A percentile compares a stretch with the other conserved stretches of the same genome.
Evolutionary conservation across 2,888 invertebrate species (phyloP).

Genomic region (Nebria brevicollis): DNA sequence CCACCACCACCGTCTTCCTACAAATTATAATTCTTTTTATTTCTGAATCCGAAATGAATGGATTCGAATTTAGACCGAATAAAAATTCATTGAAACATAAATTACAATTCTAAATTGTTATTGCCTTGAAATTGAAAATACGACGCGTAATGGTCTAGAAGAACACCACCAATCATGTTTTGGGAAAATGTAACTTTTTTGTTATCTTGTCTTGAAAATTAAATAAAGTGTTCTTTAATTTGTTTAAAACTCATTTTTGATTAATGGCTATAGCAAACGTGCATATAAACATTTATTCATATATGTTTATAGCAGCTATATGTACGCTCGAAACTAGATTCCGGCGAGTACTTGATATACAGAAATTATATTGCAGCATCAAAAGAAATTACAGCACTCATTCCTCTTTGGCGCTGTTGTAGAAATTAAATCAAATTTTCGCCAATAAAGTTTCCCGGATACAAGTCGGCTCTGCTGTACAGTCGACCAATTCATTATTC

Average conservation of each 20-base stretch:
- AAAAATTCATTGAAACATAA: neutral
- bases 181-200: no score
- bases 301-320: neutral
- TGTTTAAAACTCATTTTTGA: no score
- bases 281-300: constrained; percentile 4
- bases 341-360: constrained; percentile 59
- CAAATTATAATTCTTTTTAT: constrained; percentile 38
- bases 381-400: constrained; percentile 64
- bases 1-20: neutral
- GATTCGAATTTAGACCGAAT: constrained; percentile 23
- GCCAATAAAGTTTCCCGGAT: constrained; percentile 64
- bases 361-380: constrained; percentile 64
- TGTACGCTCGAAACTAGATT: constrained; percentile 57
- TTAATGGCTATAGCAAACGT: neutral
- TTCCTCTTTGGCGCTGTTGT: constrained; percentile 62
- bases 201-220: no score
- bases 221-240: no score
- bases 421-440: constrained; percentile 65
- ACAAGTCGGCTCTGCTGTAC: constrained; percentile 59
- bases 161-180: no score
- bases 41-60: constrained; percentile 34
- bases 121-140: no score
- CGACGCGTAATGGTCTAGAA: no score
- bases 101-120: no score
- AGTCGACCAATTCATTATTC: constrained; percentile 55